These are phyloP conservation scores for Hemibagrus wyckioides DNA, from an alignment of 2,113 vertebrate genomes.

Conservation along the genomic window DNA sequence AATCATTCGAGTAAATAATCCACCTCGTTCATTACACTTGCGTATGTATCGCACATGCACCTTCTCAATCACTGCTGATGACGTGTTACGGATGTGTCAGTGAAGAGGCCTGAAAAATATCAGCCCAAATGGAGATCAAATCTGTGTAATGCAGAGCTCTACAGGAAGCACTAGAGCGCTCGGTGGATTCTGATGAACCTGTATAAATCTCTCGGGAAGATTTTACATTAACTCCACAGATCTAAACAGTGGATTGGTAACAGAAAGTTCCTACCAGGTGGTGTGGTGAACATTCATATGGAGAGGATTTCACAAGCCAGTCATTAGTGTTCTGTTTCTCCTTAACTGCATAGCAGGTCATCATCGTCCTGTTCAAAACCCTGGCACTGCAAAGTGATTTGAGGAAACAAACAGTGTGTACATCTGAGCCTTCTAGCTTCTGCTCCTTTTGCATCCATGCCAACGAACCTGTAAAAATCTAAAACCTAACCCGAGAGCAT, in stretches of 20 bases:
- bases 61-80: neutral
- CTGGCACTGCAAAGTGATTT: constrained; percentile 1
- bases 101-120: neutral
- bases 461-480: neutral
- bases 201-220: neutral
- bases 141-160: neutral
- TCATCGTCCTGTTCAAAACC: neutral
- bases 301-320: neutral
- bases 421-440: neutral
- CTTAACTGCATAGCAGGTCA: constrained; percentile 19
- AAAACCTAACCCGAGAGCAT: neutral
- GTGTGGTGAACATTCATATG: neutral
- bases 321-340: neutral
- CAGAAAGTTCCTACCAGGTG: neutral
- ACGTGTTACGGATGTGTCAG: neutral
- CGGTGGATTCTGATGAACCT: neutral
- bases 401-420: neutral
- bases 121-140: neutral
- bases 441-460: neutral
- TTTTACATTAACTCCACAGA: neutral
- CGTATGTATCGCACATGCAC: neutral
- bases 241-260: neutral
- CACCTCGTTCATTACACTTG: neutral
- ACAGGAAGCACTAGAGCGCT: neutral
- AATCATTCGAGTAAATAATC: neutral